Conservation (phyloP, 2,113 vertebrate genomes). For the Calyptommatus sinebrachiatus region DNA sequence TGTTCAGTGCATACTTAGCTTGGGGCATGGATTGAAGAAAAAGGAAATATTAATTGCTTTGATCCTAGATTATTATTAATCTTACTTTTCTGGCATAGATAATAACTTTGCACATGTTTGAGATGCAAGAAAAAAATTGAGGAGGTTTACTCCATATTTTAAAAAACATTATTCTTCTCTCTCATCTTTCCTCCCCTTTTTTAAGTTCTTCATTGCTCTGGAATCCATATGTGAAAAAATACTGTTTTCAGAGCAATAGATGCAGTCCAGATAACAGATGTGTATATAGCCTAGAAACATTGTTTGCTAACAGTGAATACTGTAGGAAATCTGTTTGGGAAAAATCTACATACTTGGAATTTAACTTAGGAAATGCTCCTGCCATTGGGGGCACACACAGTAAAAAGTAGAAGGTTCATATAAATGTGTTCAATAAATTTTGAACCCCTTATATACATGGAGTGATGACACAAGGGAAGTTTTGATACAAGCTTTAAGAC, state of each 20-base stretch:
- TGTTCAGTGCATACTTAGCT: background rate
- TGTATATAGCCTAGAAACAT: background rate
- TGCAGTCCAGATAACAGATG: background rate
- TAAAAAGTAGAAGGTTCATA: no score
- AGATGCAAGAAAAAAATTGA: background rate
- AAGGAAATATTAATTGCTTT: background rate
- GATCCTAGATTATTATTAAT: slow-evolving; percentile 6
- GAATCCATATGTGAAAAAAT: slow-evolving; percentile 2
- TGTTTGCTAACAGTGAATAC: background rate
- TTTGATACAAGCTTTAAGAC: no score
- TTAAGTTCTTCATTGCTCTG: background rate
- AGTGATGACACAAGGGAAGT: no score
- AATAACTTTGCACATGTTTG: background rate
- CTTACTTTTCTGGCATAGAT: slow-evolving; percentile 9
- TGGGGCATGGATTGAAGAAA: background rate
- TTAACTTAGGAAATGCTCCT: background rate
- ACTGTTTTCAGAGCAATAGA: background rate
- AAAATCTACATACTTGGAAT: background rate
- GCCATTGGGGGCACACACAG: no score
- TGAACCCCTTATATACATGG: no score
- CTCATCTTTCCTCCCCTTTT: background rate
- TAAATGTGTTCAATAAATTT: no score
- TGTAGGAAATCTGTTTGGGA: no score
- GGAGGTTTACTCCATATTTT: background rate
- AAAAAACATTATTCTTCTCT: background rate